Evolutionary conservation across 2,888 invertebrate genomes (phyloP).

Genomic region (Drosophila longiperda): DNA sequence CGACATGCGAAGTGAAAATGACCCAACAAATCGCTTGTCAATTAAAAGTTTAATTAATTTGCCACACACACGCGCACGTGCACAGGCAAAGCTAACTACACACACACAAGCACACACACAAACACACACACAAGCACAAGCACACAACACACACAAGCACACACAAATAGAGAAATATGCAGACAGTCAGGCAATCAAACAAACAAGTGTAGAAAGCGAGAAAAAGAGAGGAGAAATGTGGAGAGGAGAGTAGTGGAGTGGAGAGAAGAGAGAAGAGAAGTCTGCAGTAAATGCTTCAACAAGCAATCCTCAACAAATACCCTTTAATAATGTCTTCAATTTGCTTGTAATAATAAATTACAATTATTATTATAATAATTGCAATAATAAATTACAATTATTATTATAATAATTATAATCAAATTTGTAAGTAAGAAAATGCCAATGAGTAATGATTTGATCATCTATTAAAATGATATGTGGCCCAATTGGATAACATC

Average conservation of each 20-base stretch:
- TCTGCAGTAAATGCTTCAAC: neutral
- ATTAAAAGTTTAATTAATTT: constrained; percentile 76
- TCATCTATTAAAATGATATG: neutral
- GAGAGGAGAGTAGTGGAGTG: no score
- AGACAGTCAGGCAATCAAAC: constrained; percentile 44
- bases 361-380: neutral
- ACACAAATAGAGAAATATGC: constrained; percentile 11
- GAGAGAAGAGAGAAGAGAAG: constrained; percentile 2
- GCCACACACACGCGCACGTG: constrained; percentile 32
- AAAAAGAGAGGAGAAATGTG: neutral
- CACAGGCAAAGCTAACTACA: constrained; percentile 16
- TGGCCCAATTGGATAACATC: neutral
- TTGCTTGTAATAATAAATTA: neutral
- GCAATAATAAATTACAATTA: neutral
- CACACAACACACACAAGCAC: constrained; percentile 14
- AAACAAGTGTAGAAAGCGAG: constrained; percentile 33
- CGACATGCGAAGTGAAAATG: constrained; percentile 23
- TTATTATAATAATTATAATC: neutral
- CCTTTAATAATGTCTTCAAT: neutral
- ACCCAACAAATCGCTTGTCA: constrained; percentile 64
- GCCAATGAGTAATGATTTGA: neutral
- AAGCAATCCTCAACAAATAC: neutral
- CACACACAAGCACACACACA: constrained; percentile 7
- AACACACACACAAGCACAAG: constrained; percentile 21
- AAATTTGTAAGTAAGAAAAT: neutral